Percentiles rank a stretch among this genome's conserved stretches.
These are phyloP conservation scores for Glaucomys volans DNA, from an alignment of 2,113 vertebrate species.

Conservation along the genomic window DNA sequence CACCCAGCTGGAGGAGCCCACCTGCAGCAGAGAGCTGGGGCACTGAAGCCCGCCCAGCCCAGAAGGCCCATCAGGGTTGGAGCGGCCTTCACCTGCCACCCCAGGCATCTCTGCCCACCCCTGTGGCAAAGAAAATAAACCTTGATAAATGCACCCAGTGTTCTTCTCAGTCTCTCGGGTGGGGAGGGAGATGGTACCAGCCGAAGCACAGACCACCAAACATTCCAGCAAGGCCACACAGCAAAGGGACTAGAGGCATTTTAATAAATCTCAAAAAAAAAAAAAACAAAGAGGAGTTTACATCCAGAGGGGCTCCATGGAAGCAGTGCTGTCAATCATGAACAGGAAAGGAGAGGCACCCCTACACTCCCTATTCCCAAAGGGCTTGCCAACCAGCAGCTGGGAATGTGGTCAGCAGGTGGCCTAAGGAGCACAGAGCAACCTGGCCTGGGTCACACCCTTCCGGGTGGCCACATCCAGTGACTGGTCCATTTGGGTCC, in stretches of 20 bases:
- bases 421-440: background rate
- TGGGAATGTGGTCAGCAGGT: background rate
- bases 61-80: too few relatives aligned
- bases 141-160: background rate
- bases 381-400: too few relatives aligned
- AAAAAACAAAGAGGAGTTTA: background rate
- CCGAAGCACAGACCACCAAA: too few relatives aligned
- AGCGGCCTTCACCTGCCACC: background rate
- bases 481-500: background rate
- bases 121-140: slow-evolving; percentile 64
- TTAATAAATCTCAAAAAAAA: background rate
- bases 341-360: background rate
- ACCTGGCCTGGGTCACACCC: too few relatives aligned
- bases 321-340: background rate
- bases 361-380: background rate
- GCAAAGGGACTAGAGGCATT: background rate
- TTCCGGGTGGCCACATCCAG: background rate
- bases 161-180: background rate
- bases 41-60: background rate
- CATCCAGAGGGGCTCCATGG: background rate
- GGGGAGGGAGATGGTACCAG: background rate
- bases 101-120: background rate
- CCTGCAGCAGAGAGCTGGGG: too few relatives aligned
- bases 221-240: background rate
- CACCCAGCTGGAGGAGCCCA: too few relatives aligned